These are phyloP conservation scores for Buphagus erythrorhynchus DNA, from an alignment of 2,797 vertebrate genomes.

Conservation along the genomic window DNA sequence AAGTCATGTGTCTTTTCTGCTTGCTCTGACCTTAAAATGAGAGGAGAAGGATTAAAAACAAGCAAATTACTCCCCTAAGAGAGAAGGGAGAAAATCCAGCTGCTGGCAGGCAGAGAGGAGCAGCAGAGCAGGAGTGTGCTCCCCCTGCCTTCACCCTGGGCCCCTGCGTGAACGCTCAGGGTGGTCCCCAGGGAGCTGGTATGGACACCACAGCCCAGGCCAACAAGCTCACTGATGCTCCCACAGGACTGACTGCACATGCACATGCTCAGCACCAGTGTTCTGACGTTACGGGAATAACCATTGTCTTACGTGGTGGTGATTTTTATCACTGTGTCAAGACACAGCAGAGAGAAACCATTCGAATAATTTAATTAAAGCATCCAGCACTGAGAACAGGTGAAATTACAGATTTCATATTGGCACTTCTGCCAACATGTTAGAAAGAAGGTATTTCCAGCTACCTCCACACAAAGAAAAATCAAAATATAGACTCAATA, in stretches of 20 bases:
- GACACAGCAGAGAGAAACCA: neutral
- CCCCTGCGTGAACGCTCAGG: neutral
- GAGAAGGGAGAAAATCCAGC: slow-evolving; percentile 32
- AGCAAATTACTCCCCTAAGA: slow-evolving; percentile 10
- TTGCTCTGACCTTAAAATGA: slow-evolving; percentile 37
- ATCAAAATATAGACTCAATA: neutral
- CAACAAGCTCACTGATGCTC: fast-evolving
- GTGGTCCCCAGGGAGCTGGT: neutral
- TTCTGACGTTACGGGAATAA: fast-evolving
- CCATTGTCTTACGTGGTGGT: neutral
- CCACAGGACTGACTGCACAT: neutral
- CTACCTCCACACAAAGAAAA: neutral
- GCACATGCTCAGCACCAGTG: fast-evolving
- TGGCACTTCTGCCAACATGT: neutral
- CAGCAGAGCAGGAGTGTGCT: neutral
- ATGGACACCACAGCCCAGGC: neutral
- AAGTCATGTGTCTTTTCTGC: slow-evolving; percentile 37
- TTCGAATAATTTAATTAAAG: neutral
- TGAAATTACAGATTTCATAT: neutral
- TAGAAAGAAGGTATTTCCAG: neutral
- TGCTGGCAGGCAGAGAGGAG: neutral
- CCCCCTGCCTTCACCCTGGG: neutral
- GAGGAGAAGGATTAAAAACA: slow-evolving; percentile 32
- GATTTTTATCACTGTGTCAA: neutral
- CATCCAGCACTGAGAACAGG: neutral